A percentile compares a stretch with the other conserved stretches of the same genome.
Evolutionary conservation across 2,888 invertebrate species (phyloP).

Genomic region (Drosophila paranaensis): DNA sequence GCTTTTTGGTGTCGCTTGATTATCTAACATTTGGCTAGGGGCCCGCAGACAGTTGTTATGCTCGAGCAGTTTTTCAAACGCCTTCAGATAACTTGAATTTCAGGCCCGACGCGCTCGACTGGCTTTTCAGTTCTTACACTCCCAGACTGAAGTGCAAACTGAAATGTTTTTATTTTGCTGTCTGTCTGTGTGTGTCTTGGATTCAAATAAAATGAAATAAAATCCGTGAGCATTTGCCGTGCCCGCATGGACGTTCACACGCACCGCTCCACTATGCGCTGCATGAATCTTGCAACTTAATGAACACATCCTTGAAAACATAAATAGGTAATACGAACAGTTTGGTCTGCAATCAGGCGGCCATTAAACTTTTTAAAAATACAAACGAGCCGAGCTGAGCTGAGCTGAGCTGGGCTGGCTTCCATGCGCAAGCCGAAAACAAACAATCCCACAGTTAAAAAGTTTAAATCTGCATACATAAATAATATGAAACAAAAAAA

Average conservation of each 20-base stretch:
- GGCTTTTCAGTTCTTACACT: conserved; percentile 61
- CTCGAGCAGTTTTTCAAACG: conserved; percentile 57
- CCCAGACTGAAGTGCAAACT: conserved; percentile 48
- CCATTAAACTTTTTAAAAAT: conserved; percentile 69
- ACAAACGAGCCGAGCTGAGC: conserved; percentile 42
- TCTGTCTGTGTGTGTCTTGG: not conserved
- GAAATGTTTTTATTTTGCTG: conserved; percentile 26
- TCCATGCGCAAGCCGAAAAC: conserved; percentile 24
- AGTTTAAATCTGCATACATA: conserved; percentile 68
- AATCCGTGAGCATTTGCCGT: conserved; percentile 8
- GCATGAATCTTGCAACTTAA: conserved; percentile 54
- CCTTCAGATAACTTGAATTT: conserved; percentile 73
- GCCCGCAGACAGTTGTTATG: conserved; percentile 56
- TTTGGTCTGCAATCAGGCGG: conserved; percentile 63
- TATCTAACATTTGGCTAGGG: conserved; percentile 60
- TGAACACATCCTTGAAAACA: conserved; percentile 71
- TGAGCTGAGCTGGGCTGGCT: conserved; percentile 5
- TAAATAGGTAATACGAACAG: conserved; percentile 51
- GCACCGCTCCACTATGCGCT: conserved; percentile 15
- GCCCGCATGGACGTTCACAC: conserved; percentile 65
- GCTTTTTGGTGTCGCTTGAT: conserved; percentile 59
- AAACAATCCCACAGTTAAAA: conserved; percentile 44
- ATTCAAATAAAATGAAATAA: not conserved
- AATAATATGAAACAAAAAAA: conserved; percentile 68
- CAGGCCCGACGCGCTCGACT: conserved; percentile 61